Evolutionary conservation across 2,888 invertebrate species (phyloP), one percentile per base, ranked within the genome.

Genomic region (Stegana nigrithorax): DNA sequence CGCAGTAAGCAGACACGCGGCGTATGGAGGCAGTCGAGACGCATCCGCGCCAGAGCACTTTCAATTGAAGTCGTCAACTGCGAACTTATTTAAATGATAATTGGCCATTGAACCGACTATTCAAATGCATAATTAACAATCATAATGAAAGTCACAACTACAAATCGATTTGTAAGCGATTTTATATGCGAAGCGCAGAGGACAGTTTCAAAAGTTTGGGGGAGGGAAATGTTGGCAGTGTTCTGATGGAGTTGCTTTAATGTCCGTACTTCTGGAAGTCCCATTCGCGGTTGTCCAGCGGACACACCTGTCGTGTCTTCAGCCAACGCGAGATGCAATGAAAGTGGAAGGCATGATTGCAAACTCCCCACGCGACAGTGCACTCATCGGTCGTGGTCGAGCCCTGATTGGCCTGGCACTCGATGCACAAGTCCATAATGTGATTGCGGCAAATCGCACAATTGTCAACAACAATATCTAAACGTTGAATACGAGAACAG

Each of bases 311-410:
- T 77, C 98, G 89, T 59, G 98, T 98, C 87, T 98, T 98, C 73
- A 99, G 88, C 99, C 99, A 99, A 80, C 98, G 93, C 62, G 98
- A 98, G 85, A 99, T 99, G 87, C 99, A 99, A 86, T 99, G 99
- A 86, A 99, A 99, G 87, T 99, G 99, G 87, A 99, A 99, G 67
- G 99, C 99, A 98, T 98, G 98, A 89, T 98, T 98, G 85, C 98
- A 98, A 67, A 97, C 97, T 75, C 98, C 98, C 98, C 98, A 98
- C 63, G 98, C 98, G 10, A 98, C 98, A 70, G 97, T 98, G 85
- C 98, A 98, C 85, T 98, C 98, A 84, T 98, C 98, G 84, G 96
- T 96, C 4, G 97, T 96, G 17, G 96, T 97, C 32, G 97, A 96
- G 21, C 97, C 97, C 86, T 97, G 97, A 88, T 95, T 95, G 7